Base-by-base conservation (phyloP, 2,888 invertebrate genomes). In the Terebella lapidaria region DNA sequence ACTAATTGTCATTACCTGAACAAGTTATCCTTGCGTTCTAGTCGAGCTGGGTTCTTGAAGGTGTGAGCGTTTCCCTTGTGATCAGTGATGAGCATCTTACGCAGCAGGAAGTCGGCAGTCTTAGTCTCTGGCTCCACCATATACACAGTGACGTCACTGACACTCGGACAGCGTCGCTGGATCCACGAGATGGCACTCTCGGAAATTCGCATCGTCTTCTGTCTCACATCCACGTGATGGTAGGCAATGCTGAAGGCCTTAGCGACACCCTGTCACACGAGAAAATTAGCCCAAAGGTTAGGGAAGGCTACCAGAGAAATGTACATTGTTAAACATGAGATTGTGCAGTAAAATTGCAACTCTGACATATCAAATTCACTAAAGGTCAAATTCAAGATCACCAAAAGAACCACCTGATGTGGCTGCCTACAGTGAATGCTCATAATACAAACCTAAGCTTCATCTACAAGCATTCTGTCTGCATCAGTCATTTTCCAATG, bases 181-280 rank as follows among this genome's bases (percentile, higher is more conserved):
- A 80, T 78, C 80, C 79, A 80, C 0, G 74, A 72, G 25, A 77
- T 71, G 4, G 79, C 80, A 60, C 74, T 75, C 65, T 80, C 78
- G 2, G 74, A 72, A 57, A 78, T 78, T 15, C 76, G 69, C 62
- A 80, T 65, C 25, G 77, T 69, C 63, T 78, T 78, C 61, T 73
- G 73, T 4, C 74, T 68, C 62, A 75, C 71, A 58, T 78, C 76
- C n/a, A 79, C 74, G 45, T 71, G 69, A 61, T 79, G 79, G 64
- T 78, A 79, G 10, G 79, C 74, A 54, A 78, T 75, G 64, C 79
- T 79, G 69, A 80, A 79, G 1, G 76, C 68, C 58, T 77, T 77
- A 20, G 78, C 74, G n/a, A 79, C 71, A 47, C 80, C 80, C 79
- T 79, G 64, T 1, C n/a, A n/a, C n/a, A n/a, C n/a, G n/a, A 26